Percentiles rank a stretch among this genome's conserved stretches.
Conservation (phyloP, 2,888 invertebrate species). For the Stramonita haemastoma region DNA sequence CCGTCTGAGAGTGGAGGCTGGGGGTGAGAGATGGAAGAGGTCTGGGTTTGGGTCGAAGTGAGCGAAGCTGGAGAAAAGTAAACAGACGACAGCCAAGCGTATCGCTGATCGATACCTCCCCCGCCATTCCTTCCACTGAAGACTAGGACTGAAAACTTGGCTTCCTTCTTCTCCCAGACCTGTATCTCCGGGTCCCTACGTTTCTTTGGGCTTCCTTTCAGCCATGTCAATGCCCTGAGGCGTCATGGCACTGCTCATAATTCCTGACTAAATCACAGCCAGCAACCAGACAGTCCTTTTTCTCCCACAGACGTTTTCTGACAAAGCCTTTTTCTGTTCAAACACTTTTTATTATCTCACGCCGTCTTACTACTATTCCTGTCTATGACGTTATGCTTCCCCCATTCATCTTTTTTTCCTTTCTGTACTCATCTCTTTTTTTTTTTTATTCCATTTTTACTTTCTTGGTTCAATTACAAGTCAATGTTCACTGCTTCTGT, state of each 20-base stretch:
- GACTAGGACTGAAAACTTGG: no score
- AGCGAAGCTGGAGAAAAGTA: slow-evolving; percentile 3
- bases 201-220: not conserved
- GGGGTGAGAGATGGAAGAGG: not conserved
- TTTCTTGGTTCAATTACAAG: not conserved
- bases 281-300: no score
- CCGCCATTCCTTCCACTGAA: not conserved
- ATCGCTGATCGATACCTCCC: slow-evolving; percentile 6
- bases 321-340: no score
- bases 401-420: not conserved
- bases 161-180: not conserved
- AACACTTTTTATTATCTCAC: no score
- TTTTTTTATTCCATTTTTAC: not conserved
- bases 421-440: not conserved
- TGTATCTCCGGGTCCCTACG: not conserved
- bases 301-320: no score
- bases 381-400: not conserved
- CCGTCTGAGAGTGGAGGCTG: not conserved
- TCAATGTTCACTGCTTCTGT: not conserved
- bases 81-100: slow-evolving; percentile 20
- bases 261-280: no score
- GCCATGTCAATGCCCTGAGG: not conserved
- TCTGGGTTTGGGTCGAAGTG: not conserved
- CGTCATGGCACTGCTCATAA: not conserved
- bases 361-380: no score